Evolutionary conservation across 2,888 invertebrate species (phyloP).

Genomic region (Drosophila hawaiiensis): DNA sequence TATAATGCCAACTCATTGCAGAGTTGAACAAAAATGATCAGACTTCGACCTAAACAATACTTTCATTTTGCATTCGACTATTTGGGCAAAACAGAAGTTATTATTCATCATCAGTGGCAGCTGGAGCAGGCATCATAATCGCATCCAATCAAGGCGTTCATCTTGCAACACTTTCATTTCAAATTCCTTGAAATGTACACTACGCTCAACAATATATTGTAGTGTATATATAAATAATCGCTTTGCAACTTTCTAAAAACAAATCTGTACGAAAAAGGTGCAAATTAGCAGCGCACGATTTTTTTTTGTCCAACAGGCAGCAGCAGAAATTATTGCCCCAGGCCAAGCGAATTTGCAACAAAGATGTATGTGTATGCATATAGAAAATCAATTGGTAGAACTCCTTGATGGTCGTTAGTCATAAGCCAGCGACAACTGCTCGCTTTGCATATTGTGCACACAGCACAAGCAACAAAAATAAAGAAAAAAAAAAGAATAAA

Average conservation of each 20-base stretch:
- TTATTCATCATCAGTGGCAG: conserved; percentile 27
- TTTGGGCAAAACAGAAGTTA: conserved; percentile 31
- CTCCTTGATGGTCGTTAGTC: conserved; percentile 56
- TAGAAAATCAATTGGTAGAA: conserved; percentile 75
- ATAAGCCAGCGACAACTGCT: conserved; percentile 30
- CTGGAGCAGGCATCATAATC: conserved; percentile 10
- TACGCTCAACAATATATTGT: conserved; percentile 26
- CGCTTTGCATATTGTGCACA: conserved; percentile 58
- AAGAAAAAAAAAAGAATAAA: conserved; percentile 1
- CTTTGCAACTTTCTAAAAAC: conserved; percentile 71
- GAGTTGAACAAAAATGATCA: not conserved
- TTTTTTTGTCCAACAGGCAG: conserved; percentile 46
- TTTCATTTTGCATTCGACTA: conserved; percentile 27
- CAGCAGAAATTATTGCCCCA: conserved; percentile 48
- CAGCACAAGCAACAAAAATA: conserved; percentile 14
- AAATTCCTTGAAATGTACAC: conserved; percentile 50
- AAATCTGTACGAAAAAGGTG: conserved; percentile 59
- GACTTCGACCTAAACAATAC: conserved; percentile 11
- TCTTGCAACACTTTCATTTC: conserved; percentile 68
- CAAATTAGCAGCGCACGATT: conserved; percentile 76
- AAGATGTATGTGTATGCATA: conserved; percentile 22
- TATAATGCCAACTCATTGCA: conserved; percentile 41
- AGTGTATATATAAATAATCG: conserved; percentile 23
- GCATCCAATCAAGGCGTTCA: conserved; percentile 33
- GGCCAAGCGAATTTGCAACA: conserved; percentile 34